Evolutionary conservation across 1,140 invertebrate species (phyloP).

Genomic region (Trialeurodes vaporariorum): DNA sequence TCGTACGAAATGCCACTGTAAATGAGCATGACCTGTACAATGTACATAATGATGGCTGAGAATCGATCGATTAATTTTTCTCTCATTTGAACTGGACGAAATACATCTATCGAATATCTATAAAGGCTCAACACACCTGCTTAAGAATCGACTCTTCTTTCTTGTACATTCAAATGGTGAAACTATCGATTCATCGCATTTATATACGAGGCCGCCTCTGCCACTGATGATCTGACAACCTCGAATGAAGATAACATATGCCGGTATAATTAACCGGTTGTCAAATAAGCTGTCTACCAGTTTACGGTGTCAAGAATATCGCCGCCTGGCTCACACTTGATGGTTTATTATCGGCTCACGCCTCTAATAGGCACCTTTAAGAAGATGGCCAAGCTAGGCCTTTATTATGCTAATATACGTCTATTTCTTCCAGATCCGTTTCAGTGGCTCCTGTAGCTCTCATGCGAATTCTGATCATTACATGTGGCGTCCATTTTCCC

Average conservation of each 20-base stretch:
- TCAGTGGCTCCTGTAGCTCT: background rate
- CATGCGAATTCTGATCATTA: background rate
- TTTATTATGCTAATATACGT: background rate
- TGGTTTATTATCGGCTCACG: background rate
- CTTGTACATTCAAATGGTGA: no score
- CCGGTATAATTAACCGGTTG: background rate
- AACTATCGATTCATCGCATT: no score
- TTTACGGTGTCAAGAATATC: background rate
- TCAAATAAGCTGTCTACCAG: background rate
- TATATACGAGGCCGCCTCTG: no score
- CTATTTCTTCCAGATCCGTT: background rate
- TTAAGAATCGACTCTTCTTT: no score
- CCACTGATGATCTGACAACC: background rate
- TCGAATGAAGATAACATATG: background rate
- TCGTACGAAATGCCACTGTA: no score
- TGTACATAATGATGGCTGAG: no score
- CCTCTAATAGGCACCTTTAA: background rate
- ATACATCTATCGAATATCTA: no score
- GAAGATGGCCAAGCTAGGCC: background rate
- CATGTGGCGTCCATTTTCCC: background rate
- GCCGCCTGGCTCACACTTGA: background rate
- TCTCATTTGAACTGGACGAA: no score
- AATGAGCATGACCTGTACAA: no score
- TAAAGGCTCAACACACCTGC: no score
- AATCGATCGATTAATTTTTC: no score